Evolutionary conservation across 2,797 vertebrate species (phyloP).

Genomic region (Rhinogobio ventralis): DNA sequence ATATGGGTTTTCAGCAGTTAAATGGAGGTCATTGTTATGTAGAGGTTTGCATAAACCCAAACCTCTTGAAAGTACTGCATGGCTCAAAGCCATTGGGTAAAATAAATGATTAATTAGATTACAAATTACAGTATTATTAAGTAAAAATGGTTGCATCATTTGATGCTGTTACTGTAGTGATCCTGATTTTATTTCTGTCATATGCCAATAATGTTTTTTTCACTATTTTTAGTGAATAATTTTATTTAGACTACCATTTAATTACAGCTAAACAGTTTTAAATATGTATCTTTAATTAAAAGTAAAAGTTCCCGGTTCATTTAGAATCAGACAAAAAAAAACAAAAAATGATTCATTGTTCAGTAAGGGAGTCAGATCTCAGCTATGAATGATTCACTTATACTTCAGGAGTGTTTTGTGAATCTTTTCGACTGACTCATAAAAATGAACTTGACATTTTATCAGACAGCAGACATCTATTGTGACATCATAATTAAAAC

Average conservation of each 20-base stretch:
- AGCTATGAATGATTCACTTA: neutral
- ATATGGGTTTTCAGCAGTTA: neutral
- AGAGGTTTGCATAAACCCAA: neutral
- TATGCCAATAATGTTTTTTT: neutral
- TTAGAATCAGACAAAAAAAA: neutral
- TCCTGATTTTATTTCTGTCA: neutral
- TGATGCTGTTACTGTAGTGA: neutral
- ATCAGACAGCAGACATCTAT: neutral
- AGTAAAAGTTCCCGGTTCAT: neutral
- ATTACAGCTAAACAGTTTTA: neutral
- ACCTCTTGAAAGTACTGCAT: neutral
- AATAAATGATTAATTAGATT: neutral
- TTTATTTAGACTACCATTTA: neutral
- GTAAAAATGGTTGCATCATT: neutral
- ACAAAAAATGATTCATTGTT: neutral
- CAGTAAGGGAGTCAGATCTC: neutral
- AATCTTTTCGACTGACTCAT: neutral
- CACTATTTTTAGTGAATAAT: neutral
- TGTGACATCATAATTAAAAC: conserved; percentile 15
- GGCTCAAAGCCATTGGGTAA: neutral
- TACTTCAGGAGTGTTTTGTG: neutral
- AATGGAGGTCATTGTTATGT: neutral
- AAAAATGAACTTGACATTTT: neutral
- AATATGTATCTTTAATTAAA: neutral
- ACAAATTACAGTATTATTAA: neutral